Evolutionary conservation across 2,113 vertebrate species (phyloP), one percentile per base, ranked within the genome.

Genomic region (Scalopus aquaticus): DNA sequence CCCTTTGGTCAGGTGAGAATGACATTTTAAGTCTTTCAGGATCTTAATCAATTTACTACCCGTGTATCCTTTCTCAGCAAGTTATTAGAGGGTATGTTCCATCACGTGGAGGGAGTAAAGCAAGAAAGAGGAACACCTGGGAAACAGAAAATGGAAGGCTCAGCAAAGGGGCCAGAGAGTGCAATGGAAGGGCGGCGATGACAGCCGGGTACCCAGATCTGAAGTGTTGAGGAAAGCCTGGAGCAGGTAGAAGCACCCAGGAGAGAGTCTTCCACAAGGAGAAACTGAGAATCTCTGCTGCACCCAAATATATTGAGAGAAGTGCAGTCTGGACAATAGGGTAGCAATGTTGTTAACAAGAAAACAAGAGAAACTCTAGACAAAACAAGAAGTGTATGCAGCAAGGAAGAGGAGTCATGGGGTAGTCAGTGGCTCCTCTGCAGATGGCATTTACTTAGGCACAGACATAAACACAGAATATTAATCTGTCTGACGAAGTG

Each of bases 201-300:
- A 46, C 1, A 69, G 28, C 6, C 5, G 3, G 0, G 13, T 6
- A 19, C 10, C 42, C 10, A 9, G 32, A 72, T 9, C 0, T 5
- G 13, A 85, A 46, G 64, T 85, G n/a, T 2, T 26, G 9, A 37
- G 64, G 32, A 56, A 58, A 49, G 67, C 11, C 12, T 73, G 79
- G 24, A 54, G 10, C 22, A 35, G 30, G 24, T 65, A 62, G 83
- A 30, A 72, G 44, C 44, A 79, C 6, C 6, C 15, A 58, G 30
- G 26, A 80, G 65, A 76, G 37, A 49, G 30, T 16, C 16, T 2
- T 49, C 24, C 82, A 17, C 58, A 32, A 51, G 32, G 42, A 42
- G 64, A 92, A 65, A 92, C 6, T 32, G 39, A 91, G 20, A 22
- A 5, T 58, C 30, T 80, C 9, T 60, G 16, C 28, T 82, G 39